A percentile compares a stretch with the other conserved stretches of the same genome.
These are phyloP conservation scores for Melieria omissa DNA, from an alignment of 2,888 invertebrate genomes.

Conservation along the genomic window DNA sequence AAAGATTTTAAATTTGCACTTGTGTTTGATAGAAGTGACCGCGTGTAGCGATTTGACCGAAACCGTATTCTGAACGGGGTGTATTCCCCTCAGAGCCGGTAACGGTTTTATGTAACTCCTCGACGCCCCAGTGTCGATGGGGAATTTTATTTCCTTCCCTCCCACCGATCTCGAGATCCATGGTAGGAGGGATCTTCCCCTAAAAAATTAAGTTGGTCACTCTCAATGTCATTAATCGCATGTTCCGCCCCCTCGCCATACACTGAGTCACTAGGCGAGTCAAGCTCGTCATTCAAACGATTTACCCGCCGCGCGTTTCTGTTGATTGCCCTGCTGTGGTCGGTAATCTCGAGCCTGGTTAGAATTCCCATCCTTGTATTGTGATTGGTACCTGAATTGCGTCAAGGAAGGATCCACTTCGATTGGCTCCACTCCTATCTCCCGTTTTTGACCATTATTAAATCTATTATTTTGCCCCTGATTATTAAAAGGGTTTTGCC, in stretches of 20 bases:
- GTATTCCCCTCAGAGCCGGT: conserved; percentile 24
- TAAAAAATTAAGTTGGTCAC: conserved; percentile 39
- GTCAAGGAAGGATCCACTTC: conserved; percentile 19
- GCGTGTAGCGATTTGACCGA: too few relatives aligned
- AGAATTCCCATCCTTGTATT: background rate
- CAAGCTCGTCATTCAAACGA: background rate
- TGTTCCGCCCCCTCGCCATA: too few relatives aligned
- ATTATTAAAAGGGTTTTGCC: background rate
- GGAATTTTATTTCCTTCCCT: conserved; percentile 34
- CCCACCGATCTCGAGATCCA: conserved; percentile 32
- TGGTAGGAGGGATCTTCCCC: conserved; percentile 32
- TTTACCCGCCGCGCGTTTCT: background rate
- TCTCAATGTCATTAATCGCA: conserved; percentile 1
- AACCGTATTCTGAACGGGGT: background rate
- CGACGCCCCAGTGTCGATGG: conserved; percentile 39
- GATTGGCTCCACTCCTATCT: conserved; percentile 7
- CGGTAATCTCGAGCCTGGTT: too few relatives aligned
- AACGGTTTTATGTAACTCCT: conserved; percentile 40
- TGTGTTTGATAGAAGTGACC: background rate
- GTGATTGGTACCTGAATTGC: conserved; percentile 11
- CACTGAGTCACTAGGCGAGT: background rate
- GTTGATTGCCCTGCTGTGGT: background rate
- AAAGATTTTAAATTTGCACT: conserved; percentile 33
- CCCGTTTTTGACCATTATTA: background rate
- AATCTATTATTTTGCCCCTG: background rate